Conservation (phyloP, 2,113 vertebrate species). For the Thoracochromis brauschi region DNA sequence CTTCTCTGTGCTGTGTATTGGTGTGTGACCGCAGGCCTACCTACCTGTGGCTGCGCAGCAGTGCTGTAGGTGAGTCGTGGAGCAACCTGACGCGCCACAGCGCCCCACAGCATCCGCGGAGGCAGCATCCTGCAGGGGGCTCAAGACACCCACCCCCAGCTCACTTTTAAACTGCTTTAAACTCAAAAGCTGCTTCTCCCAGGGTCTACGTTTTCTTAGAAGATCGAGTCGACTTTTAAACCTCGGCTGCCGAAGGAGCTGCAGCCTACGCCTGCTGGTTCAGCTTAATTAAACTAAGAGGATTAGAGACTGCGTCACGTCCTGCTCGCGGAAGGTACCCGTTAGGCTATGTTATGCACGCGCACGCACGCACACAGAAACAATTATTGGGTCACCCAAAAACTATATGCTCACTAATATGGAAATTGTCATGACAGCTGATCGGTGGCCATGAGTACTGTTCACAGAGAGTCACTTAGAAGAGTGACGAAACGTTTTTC, state of each 20-base stretch:
- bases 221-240: neutral
- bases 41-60: constrained; percentile 49
- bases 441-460: neutral
- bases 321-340: neutral
- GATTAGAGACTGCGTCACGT: constrained; percentile 25
- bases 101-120: neutral
- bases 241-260: neutral
- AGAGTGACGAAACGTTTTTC: neutral
- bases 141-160: neutral
- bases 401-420: neutral
- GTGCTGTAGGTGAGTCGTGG: constrained; percentile 33
- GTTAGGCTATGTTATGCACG: neutral
- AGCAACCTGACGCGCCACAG: neutral
- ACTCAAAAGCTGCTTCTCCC: neutral
- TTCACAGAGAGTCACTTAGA: neutral
- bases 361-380: neutral
- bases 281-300: constrained; percentile 30
- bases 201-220: neutral
- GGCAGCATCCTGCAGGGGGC: constrained; percentile 43
- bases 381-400: neutral
- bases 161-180: neutral
- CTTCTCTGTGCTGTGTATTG: neutral
- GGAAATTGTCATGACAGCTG: neutral
- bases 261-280: neutral
- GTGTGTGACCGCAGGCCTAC: constrained; percentile 1